Evolutionary conservation across 1,140 invertebrate species (phyloP).

Genomic region (Pseudomyrmex gracilis): DNA sequence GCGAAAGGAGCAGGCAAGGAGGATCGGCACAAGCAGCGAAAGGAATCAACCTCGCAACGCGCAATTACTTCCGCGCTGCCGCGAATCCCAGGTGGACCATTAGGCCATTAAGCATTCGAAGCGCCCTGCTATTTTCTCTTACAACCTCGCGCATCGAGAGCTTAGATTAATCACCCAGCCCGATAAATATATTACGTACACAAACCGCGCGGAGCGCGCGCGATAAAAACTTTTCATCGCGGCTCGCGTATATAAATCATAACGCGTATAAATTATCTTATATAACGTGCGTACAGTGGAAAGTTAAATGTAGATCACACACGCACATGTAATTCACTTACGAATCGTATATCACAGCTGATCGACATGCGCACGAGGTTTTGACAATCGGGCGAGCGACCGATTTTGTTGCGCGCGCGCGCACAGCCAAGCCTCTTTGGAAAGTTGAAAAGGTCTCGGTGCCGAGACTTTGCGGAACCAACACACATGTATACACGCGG

Average conservation of each 20-base stretch:
- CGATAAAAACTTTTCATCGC: background rate
- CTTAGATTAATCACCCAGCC: constrained; percentile 33
- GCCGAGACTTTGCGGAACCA: constrained; percentile 43
- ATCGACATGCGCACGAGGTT: background rate
- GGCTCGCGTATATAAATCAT: too few relatives aligned
- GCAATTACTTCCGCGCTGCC: constrained; percentile 49
- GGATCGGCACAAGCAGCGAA: constrained; percentile 18
- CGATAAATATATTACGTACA: background rate
- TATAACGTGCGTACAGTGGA: background rate
- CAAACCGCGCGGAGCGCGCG: too few relatives aligned
- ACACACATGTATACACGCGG: background rate
- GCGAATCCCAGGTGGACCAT: constrained; percentile 35
- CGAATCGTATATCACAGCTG: background rate
- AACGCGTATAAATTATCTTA: background rate
- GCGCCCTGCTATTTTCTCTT: constrained; percentile 42
- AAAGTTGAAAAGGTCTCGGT: constrained; percentile 56
- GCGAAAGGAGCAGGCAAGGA: constrained; percentile 49
- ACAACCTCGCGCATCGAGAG: constrained; percentile 22
- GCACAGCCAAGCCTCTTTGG: constrained; percentile 45
- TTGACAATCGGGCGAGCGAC: constrained; percentile 13
- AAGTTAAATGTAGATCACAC: background rate
- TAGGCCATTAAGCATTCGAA: constrained; percentile 51
- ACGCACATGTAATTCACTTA: background rate
- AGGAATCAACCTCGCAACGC: constrained; percentile 20
- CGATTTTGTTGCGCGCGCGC: constrained; percentile 26